phyloP scores from a whole-genome alignment of 2,888 invertebrate species.

The Platycheirus rosarum region DNA sequence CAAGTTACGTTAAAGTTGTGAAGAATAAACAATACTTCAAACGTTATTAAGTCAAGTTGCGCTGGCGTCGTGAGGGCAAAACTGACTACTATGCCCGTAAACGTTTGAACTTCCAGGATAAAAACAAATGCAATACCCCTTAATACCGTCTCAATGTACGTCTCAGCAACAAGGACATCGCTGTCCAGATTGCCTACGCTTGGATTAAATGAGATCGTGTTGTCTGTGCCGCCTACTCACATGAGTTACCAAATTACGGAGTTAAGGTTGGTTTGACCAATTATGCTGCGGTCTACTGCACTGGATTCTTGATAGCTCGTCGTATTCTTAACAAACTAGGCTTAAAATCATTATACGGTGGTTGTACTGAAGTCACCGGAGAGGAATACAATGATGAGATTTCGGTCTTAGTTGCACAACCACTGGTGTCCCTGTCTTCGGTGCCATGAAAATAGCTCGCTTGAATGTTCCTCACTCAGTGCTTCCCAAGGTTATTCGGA shows the following conservation, averaged over 20 bases:
- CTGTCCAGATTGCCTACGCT: conserved; percentile 98
- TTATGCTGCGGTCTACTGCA: conserved; percentile 99
- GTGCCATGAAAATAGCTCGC: conserved; percentile 99
- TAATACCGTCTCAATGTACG: conserved; percentile 99
- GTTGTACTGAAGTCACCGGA: conserved; percentile 95
- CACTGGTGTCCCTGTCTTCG: conserved; percentile 99
- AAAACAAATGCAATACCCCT: conserved; percentile 99
- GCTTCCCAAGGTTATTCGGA: conserved; percentile 97
- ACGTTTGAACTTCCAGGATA: conserved; percentile 98
- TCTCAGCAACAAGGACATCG: conserved; percentile 98
- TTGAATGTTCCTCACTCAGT: conserved; percentile 99
- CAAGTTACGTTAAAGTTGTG: conserved; percentile 99
- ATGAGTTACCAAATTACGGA: conserved; percentile 97
- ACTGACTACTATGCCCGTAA: conserved; percentile 99
- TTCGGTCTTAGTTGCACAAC: conserved; percentile 98
- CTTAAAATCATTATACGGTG: conserved; percentile 94
- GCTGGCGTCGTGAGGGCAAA: conserved; percentile 98
- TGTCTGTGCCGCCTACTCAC: conserved; percentile 98
- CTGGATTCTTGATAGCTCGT: conserved; percentile 97
- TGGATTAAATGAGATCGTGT: conserved; percentile 99
- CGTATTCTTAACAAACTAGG: conserved; percentile 95
- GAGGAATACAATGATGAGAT: conserved; percentile 98
- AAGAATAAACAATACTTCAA: conserved; percentile 99
- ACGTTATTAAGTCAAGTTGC: conserved; percentile 98
- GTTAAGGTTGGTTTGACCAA: conserved; percentile 99